Base-by-base conservation (phyloP, 92 coral and sea anemone genomes). In the Paramuricea clavata region DNA sequence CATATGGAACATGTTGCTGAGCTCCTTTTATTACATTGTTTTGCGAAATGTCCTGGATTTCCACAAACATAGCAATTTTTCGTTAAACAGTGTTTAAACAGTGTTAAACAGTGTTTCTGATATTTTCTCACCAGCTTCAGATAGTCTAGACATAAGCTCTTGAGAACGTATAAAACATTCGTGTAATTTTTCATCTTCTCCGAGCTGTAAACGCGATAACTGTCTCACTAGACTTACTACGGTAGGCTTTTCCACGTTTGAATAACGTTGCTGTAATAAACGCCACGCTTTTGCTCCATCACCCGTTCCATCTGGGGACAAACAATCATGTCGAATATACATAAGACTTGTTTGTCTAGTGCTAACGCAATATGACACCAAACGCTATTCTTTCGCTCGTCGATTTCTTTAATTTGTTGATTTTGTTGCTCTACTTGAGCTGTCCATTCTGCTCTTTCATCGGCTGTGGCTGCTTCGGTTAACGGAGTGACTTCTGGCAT, bases 211-310 rank as follows among this genome's bases (percentile, higher is more conserved):
- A 10, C 69, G 35, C 1, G 69, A 61, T 19, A 61, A 10, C 16
- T 61, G 69, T 19, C 69, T 5, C 13, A 61, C 69, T 10, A 61
- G 35, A 61, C 69, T 61, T 23, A 61, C 69, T 0, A 61, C 69
- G 31, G 69, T 61, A 5, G 69, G 69, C 69, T 57, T 57, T 12
- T 57, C 67, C 5, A 57, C 28, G 6, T 57, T 57, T 5, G 67
- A 57, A 57, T 57, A 61, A 19, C 69, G 8, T 47, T 47, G 69
- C 31, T 61, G 69, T 15, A 61, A 25, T 61, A 61, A 22, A 19
- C 76, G 76, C 43, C 76, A 27, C 36, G 76, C 76, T 19, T 69
- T 69, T 8, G 76, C 76, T 27, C 76, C 76, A 19, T 69, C 76
- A 4, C 76, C 76, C 6, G 47, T 33, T 15, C 76, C 76, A 35